A percentile compares a stretch with the other conserved stretches of the same genome.
phyloP scores from a whole-genome alignment of 2,888 invertebrate species.

The Diaperis boleti region DNA sequence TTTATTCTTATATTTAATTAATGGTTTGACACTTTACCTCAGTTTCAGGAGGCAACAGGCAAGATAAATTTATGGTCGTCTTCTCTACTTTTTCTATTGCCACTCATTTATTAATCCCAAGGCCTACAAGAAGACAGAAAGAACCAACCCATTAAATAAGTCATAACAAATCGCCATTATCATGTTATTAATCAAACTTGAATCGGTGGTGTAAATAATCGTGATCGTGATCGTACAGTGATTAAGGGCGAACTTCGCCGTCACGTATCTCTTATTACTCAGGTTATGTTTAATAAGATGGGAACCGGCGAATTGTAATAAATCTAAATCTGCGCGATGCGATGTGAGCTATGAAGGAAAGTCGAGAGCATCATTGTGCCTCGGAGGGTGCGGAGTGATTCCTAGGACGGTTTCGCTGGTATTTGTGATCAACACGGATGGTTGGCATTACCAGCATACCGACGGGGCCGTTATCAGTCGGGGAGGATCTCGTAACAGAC shows the following conservation, averaged over 20 bases:
- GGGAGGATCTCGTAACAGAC: conserved; percentile 59
- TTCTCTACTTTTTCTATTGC: no score
- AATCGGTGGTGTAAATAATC: conserved; percentile 14
- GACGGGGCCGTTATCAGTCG: conserved; percentile 55
- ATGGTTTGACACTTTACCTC: no score
- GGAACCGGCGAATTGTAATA: conserved; percentile 42
- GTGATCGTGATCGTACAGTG: conserved; percentile 2
- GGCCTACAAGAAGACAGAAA: no score
- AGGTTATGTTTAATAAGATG: conserved; percentile 47
- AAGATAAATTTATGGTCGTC: no score
- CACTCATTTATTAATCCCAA: no score
- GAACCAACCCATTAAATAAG: conserved; percentile 22
- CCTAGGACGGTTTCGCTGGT: conserved; percentile 51
- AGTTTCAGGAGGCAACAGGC: no score
- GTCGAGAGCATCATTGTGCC: conserved; percentile 22
- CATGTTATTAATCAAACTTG: conserved; percentile 22
- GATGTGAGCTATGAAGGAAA: conserved; percentile 36
- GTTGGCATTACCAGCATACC: conserved; percentile 58
- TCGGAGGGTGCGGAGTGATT: conserved; percentile 34
- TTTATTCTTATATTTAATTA: no score
- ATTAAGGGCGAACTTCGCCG: conserved; percentile 31
- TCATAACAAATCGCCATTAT: conserved; percentile 18
- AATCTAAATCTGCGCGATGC: conserved; percentile 43
- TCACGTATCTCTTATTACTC: conserved; percentile 43
- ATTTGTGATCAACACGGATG: conserved; percentile 62